Conservation (phyloP, 2,113 vertebrate genomes). For the Clinocottus analis region DNA sequence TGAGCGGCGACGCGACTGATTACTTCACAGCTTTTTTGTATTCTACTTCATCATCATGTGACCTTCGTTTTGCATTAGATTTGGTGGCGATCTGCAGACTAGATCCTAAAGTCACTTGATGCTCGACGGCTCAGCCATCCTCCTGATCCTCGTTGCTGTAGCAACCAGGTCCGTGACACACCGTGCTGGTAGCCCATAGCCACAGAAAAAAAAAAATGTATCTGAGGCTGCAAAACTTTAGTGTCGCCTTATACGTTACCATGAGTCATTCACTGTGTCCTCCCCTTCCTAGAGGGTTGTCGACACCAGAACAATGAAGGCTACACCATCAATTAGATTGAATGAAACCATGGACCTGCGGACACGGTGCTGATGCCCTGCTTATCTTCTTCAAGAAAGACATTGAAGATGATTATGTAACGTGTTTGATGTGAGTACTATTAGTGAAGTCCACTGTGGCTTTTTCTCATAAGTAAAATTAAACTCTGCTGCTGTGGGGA, state of each 20-base stretch:
- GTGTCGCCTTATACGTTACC: not conserved
- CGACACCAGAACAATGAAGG: not conserved
- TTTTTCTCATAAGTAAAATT: conserved; percentile 39
- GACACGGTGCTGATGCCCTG: not conserved
- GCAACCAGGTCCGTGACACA: conserved; percentile 66
- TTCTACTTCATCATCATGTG: not conserved
- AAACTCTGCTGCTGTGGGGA: conserved; percentile 32
- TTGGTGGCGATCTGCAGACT: not conserved
- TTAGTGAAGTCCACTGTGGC: conserved; percentile 41
- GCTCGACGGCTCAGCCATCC: conserved; percentile 54
- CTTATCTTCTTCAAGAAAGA: not conserved
- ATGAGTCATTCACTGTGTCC: not conserved
- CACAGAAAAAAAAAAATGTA: not conserved
- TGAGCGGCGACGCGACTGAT: not conserved
- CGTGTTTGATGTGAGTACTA: conserved; percentile 33
- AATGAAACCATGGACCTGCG: not conserved
- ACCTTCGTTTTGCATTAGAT: not conserved
- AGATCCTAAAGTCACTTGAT: conserved; percentile 72
- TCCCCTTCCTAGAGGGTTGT: no score
- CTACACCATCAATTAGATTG: not conserved
- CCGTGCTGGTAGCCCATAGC: conserved; percentile 21
- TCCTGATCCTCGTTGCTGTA: conserved; percentile 65
- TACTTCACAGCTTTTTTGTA: no score
- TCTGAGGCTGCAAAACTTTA: conserved; percentile 38
- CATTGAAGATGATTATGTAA: conserved; percentile 36